A percentile compares a stretch with the other conserved stretches of the same genome.
Conservation (phyloP, 2,888 invertebrate species). For the Cephalotes varians region DNA sequence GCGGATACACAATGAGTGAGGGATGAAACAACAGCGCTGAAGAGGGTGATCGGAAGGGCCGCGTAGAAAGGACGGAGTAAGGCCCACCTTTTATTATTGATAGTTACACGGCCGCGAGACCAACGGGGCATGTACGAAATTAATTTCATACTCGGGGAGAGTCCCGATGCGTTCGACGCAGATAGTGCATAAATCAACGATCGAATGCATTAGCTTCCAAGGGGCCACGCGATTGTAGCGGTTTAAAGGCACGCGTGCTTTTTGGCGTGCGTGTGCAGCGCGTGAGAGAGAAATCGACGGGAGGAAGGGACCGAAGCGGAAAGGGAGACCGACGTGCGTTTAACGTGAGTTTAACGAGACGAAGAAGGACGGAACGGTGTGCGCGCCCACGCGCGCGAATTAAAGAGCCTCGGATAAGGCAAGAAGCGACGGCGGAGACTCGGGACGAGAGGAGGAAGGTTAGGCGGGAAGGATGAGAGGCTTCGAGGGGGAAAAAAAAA, state of each 20-base stretch:
- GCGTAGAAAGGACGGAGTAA: conserved; percentile 60
- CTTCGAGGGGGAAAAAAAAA: conserved; percentile 24
- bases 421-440: conserved; percentile 57
- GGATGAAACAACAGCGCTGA: conserved; percentile 36
- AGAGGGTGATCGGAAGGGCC: conserved; percentile 44
- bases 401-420: conserved; percentile 79
- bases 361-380: conserved; percentile 59
- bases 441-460: conserved; percentile 36
- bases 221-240: conserved; percentile 76
- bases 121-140: conserved; percentile 83
- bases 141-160: conserved; percentile 82
- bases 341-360: conserved; percentile 35
- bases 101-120: conserved; percentile 83
- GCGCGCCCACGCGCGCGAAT: conserved; percentile 81
- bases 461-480: conserved; percentile 29
- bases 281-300: conserved; percentile 57
- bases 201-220: conserved; percentile 83
- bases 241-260: conserved; percentile 74
- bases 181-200: conserved; percentile 84
- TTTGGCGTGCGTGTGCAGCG: conserved; percentile 61
- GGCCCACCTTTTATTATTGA: conserved; percentile 80
- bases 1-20: conserved; percentile 16
- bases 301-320: conserved; percentile 17
- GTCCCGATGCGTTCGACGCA: conserved; percentile 80
- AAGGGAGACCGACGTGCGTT: conserved; percentile 46